Conservation (phyloP, 2,888 invertebrate genomes). For the Helleia helle region DNA sequence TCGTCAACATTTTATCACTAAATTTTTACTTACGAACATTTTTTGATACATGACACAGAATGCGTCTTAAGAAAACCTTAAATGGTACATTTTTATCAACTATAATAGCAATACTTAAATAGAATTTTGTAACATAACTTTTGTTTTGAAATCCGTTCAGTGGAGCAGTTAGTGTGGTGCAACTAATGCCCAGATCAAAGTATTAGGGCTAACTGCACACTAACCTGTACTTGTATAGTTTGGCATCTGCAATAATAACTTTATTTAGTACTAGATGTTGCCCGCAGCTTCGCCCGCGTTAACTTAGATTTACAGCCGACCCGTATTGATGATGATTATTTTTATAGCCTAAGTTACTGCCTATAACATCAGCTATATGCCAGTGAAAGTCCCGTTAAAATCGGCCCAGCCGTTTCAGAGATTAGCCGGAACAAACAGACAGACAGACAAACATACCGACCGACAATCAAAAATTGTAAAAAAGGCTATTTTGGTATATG, state of each 20-base stretch:
- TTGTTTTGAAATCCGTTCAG: slow-evolving; percentile 2
- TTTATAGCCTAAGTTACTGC: too few species aligned
- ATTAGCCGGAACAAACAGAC: too few species aligned
- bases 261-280: too few species aligned
- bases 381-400: too few species aligned
- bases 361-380: too few species aligned
- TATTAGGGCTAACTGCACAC: slow-evolving; percentile 1
- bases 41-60: slow-evolving; percentile 2
- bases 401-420: too few species aligned
- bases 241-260: neutral
- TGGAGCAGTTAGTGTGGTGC: neutral
- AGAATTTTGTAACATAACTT: neutral
- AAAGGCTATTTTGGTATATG: too few species aligned
- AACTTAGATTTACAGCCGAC: too few species aligned
- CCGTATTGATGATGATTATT: too few species aligned
- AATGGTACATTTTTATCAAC: slow-evolving; percentile 8
- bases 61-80: neutral
- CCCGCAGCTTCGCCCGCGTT: too few species aligned
- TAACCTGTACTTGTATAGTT: neutral
- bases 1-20: neutral
- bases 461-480: too few species aligned
- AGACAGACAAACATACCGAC: too few species aligned
- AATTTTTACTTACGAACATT: slow-evolving; percentile 1
- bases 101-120: slow-evolving; percentile 4
- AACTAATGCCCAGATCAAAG: neutral